Evolutionary conservation across 2,113 vertebrate genomes (phyloP).

Genomic region (Podocnemis expansa): DNA sequence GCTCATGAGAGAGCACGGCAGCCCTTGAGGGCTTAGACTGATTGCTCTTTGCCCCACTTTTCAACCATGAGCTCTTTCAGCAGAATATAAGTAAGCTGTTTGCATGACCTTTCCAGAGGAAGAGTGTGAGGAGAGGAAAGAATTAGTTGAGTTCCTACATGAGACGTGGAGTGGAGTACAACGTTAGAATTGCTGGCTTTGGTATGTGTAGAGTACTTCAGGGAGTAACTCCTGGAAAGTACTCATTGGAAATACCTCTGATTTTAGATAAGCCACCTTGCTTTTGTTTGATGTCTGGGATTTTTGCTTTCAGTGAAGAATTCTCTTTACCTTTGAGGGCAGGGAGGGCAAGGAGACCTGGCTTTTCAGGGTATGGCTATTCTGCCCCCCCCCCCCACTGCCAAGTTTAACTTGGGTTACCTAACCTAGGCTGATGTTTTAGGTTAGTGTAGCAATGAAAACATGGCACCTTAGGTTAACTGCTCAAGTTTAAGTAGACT

Average conservation of each 20-base stretch:
- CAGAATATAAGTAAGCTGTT: background rate
- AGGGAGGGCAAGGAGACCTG: fast-evolving
- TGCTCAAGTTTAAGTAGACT: no score
- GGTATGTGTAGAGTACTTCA: background rate
- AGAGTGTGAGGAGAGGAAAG: background rate
- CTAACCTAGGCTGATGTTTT: no score
- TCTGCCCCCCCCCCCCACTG: no score
- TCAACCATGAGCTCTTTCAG: background rate
- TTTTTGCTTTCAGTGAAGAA: background rate
- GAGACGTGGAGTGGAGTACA: background rate
- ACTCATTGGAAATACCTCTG: background rate
- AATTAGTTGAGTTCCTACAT: background rate
- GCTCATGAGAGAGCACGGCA: background rate
- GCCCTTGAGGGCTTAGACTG: background rate
- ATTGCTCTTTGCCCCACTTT: background rate
- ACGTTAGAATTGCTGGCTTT: fast-evolving
- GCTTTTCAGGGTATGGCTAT: no score
- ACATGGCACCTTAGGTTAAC: no score
- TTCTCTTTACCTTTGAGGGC: background rate
- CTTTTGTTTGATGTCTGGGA: fast-evolving
- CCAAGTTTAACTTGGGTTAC: no score
- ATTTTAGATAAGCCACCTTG: background rate
- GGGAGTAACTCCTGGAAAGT: background rate
- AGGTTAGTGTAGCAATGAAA: no score
- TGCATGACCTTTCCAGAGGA: background rate